phyloP scores from a whole-genome alignment of 1,140 invertebrate species.

The Drosophila jambulina region DNA sequence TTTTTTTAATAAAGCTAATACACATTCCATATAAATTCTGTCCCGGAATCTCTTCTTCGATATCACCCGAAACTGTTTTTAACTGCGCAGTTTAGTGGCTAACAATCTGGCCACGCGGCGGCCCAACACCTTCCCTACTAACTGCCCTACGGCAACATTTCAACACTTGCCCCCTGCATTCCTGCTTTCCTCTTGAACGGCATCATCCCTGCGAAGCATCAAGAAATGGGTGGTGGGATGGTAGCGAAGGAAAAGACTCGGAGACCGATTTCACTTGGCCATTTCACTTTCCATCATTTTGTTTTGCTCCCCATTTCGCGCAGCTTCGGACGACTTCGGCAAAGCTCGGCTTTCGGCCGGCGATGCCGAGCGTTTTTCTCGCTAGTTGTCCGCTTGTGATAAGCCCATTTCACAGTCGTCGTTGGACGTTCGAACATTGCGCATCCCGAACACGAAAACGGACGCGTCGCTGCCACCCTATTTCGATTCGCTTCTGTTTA shows the following conservation, averaged over 20 bases:
- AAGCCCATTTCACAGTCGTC: slow-evolving; percentile 67
- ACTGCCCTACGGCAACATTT: slow-evolving; percentile 72
- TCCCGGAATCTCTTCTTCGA: neutral
- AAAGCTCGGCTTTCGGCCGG: slow-evolving; percentile 37
- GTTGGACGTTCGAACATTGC: slow-evolving; percentile 54
- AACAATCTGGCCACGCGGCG: slow-evolving; percentile 47
- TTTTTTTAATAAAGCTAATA: neutral
- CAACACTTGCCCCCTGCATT: slow-evolving; percentile 24
- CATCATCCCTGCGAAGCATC: slow-evolving; percentile 49
- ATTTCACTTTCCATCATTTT: slow-evolving; percentile 72
- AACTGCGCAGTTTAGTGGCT: slow-evolving; percentile 5
- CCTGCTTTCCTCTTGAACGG: slow-evolving; percentile 33
- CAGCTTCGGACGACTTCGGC: slow-evolving; percentile 26
- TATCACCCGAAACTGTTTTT: neutral
- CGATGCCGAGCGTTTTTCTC: slow-evolving; percentile 25
- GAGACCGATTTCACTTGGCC: slow-evolving; percentile 39
- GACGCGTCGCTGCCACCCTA: slow-evolving; percentile 11
- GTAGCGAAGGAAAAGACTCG: slow-evolving; percentile 5
- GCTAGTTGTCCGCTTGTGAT: slow-evolving; percentile 33
- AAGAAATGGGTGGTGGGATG: neutral
- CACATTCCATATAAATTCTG: too few relatives aligned
- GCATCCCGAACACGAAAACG: slow-evolving; percentile 17
- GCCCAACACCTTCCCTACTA: slow-evolving; percentile 55
- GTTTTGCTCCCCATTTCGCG: slow-evolving; percentile 68
- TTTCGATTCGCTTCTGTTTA: slow-evolving; percentile 19